phyloP scores from a whole-genome alignment of 2,797 vertebrate genomes.

The Borostomias antarcticus region DNA sequence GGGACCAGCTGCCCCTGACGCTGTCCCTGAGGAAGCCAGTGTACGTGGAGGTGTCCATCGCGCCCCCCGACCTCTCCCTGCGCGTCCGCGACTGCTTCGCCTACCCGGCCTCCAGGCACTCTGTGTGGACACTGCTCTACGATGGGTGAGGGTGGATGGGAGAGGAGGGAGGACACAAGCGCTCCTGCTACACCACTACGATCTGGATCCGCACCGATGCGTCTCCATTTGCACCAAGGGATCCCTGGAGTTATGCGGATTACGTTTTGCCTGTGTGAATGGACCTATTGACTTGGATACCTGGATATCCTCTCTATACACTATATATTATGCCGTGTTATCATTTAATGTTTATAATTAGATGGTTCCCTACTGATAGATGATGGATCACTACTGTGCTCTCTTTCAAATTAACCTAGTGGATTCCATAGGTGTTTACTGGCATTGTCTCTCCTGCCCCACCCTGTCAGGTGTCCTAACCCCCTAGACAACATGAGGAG shows the following conservation, averaged over 20 bases:
- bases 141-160: slow-evolving; percentile 54
- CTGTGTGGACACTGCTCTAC: slow-evolving; percentile 71
- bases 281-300: no score
- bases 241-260: no score
- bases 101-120: slow-evolving; percentile 66
- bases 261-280: neutral
- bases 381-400: neutral
- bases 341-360: neutral
- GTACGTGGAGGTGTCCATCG: slow-evolving; percentile 69
- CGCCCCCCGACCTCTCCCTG: slow-evolving; percentile 60
- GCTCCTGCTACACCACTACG: neutral
- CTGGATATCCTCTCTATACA: no score
- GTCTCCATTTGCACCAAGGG: no score
- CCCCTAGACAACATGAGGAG: slow-evolving; percentile 65
- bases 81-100: slow-evolving; percentile 71
- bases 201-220: no score
- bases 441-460: neutral
- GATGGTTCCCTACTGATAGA: neutral
- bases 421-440: neutral
- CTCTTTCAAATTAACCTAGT: no score
- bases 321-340: no score
- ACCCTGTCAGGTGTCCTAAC: slow-evolving; percentile 64
- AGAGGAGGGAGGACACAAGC: neutral
- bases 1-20: slow-evolving; percentile 63
- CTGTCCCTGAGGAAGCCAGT: slow-evolving; percentile 48